Evolutionary conservation across 2,888 invertebrate species (phyloP), one percentile per base, ranked within the genome.

Genomic region (Himalopsyche anomala): DNA sequence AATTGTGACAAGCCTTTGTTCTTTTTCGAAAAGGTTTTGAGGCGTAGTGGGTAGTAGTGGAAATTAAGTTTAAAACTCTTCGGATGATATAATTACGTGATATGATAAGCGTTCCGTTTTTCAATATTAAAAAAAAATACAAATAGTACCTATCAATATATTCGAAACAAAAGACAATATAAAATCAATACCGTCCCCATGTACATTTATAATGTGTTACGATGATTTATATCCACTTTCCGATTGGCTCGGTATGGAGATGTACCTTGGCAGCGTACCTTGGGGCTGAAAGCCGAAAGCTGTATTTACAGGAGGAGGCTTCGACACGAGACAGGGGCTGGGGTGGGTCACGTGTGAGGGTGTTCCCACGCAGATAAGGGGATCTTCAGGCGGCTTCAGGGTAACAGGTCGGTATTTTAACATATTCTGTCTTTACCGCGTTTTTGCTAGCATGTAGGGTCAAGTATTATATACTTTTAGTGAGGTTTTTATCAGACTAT

Each of bases 91-190:
- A 15, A 51, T 3, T 51, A 51, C 15, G 12, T 51, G 51, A 51
- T 15, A 51, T 15, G 0, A 3, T 15, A 0, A 51, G 51, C 12
- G 4, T 15, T 51, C 3, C 8, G 51, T 12, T 51, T 51, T 15
- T n/a, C 28, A 2, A 28, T 28, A 28, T 28, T 54, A n/a, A 45
- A 40, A 55, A 36, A 54, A 19, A 36, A 28, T 9, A 54, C 12
- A 82, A 0, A 4, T 45, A 45, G 0, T 1, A 82, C 56, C 28
- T 6, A 62, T 82, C 82, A 40, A 36, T 28, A 45, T 9, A 81
- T 42, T 40, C 36, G 8, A 62, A 62, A 83, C 83, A 69, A 56
- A 54, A 83, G 62, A 74, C 36, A 80, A 80, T 15, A 62, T 62
- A 62, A 62, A 62, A 62, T 62, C 62, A 62, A 62, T 62, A 62